Evolutionary conservation across 2,113 vertebrate species (phyloP).

Genomic region (Anser cygnoides): DNA sequence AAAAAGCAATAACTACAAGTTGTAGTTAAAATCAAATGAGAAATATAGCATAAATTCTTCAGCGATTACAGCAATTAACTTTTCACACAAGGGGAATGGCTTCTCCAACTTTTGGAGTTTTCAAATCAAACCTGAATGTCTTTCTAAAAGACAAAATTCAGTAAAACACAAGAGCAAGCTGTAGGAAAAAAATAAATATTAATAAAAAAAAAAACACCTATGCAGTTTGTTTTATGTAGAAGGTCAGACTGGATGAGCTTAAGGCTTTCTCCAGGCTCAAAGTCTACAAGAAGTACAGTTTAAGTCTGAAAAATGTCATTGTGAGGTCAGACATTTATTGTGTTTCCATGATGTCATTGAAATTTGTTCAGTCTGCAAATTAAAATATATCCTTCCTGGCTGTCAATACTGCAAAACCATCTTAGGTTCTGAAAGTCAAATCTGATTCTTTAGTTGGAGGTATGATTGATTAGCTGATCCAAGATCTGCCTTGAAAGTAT

Average conservation of each 20-base stretch:
- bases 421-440: constrained; percentile 53
- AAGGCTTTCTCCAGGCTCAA: constrained; percentile 33
- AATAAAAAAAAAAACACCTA: neutral
- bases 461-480: constrained; percentile 43
- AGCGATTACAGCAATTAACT: neutral
- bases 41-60: constrained; percentile 6
- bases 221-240: constrained; percentile 11
- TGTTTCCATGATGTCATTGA: constrained; percentile 59
- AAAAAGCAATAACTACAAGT: neutral
- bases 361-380: constrained; percentile 56
- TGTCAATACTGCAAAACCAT: constrained; percentile 55
- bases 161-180: neutral
- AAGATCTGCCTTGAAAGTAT: constrained; percentile 48
- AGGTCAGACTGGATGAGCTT: constrained; percentile 40
- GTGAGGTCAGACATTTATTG: constrained; percentile 55
- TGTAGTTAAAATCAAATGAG: neutral
- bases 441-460: neutral
- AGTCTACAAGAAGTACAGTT: constrained; percentile 33
- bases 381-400: constrained; percentile 57
- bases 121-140: neutral
- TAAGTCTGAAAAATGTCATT: constrained; percentile 57
- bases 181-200: neutral
- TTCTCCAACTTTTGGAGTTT: neutral
- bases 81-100: neutral
- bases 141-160: neutral